A percentile compares a stretch with the other conserved stretches of the same genome.
Conservation (phyloP, 2,797 vertebrate genomes). For the Glyptemys insculpta region DNA sequence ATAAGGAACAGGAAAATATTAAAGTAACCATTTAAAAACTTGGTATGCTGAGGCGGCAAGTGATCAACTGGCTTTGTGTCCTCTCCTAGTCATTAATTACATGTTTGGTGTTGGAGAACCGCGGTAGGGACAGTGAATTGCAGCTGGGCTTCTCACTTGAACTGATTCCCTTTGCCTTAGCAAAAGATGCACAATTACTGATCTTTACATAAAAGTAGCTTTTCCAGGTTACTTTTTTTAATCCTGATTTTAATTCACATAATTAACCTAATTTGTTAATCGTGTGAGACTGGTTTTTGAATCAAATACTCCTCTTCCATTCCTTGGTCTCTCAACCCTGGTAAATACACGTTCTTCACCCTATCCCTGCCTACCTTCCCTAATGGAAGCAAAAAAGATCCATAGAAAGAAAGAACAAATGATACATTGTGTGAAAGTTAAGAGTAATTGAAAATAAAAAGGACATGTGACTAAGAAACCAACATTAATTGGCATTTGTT, state of each 20-base stretch:
- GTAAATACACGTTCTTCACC: rapidly evolving
- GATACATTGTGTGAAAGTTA: not conserved
- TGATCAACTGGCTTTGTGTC: not conserved
- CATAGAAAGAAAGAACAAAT: not conserved
- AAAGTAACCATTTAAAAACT: not conserved
- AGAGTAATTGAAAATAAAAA: not conserved
- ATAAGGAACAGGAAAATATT: not conserved
- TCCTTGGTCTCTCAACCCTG: not conserved
- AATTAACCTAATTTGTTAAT: not conserved
- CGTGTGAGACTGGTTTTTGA: not conserved
- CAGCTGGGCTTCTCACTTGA: not conserved
- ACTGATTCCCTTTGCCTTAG: not conserved
- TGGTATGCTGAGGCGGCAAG: not conserved
- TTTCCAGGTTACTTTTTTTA: not conserved
- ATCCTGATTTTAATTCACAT: not conserved
- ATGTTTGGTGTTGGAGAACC: not conserved
- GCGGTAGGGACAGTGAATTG: not conserved
- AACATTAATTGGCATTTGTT: not conserved
- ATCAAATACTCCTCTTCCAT: not conserved
- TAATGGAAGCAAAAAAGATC: not conserved
- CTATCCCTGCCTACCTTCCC: not conserved
- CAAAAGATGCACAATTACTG: not conserved
- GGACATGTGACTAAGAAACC: not conserved
- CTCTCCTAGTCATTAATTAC: not conserved
- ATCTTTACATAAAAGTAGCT: not conserved